These are phyloP conservation scores for Cyrtodaria siliqua DNA, from an alignment of 2,888 invertebrate genomes.

Conservation along the genomic window DNA sequence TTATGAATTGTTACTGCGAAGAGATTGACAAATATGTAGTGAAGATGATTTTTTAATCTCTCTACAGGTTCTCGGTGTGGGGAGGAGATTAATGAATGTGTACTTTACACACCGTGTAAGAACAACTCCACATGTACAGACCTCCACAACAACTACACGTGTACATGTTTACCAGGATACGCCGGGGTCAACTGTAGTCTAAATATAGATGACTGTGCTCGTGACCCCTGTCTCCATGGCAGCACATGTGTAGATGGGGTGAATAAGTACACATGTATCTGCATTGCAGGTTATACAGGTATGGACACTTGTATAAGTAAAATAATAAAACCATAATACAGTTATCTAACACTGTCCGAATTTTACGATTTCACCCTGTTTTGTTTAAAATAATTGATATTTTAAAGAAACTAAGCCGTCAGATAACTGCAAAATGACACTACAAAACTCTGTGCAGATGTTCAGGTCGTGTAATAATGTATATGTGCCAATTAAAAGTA, in stretches of 20 bases:
- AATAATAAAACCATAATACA: no score
- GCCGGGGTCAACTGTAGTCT: slow-evolving; percentile 60
- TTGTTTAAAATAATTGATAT: no score
- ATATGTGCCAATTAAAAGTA: no score
- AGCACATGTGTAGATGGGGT: slow-evolving; percentile 66
- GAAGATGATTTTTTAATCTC: not conserved
- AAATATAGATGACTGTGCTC: slow-evolving; percentile 75
- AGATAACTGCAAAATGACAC: no score
- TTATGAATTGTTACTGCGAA: no score
- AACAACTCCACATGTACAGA: slow-evolving; percentile 72
- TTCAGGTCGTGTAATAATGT: no score
- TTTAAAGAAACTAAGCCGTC: no score
- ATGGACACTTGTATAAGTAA: no score
- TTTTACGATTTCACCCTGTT: no score
- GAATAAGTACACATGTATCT: slow-evolving; percentile 58
- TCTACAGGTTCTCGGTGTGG: slow-evolving; percentile 60
- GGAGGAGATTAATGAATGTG: slow-evolving; percentile 66
- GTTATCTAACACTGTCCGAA: no score
- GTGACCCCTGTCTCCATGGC: slow-evolving; percentile 60
- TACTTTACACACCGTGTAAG: slow-evolving; percentile 65
- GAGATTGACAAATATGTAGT: not conserved
- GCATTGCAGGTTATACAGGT: slow-evolving; percentile 51
- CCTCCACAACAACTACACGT: slow-evolving; percentile 70
- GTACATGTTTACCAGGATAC: slow-evolving; percentile 77
- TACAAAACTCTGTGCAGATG: no score